Evolutionary conservation across 2,113 vertebrate species (phyloP).

Genomic region (Sinocyclocheilus grahami): DNA sequence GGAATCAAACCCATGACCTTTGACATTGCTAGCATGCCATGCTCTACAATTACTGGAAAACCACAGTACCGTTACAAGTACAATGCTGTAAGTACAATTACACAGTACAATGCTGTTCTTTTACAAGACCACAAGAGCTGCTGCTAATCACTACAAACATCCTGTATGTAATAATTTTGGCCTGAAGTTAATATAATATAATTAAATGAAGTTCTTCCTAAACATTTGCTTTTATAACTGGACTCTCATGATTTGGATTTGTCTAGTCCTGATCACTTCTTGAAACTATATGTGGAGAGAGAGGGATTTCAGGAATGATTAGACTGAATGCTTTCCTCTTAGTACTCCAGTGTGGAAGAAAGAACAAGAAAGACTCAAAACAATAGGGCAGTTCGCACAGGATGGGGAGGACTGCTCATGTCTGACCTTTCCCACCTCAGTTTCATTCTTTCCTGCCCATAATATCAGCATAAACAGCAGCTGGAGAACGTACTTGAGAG

Average conservation of each 20-base stretch:
- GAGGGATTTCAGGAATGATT: conserved; percentile 32
- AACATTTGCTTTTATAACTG: not conserved
- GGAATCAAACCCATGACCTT: not conserved
- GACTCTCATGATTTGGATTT: not conserved
- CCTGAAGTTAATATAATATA: not conserved
- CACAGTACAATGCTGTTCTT: too few relatives aligned
- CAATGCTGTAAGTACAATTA: too few relatives aligned
- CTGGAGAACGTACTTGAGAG: conserved; percentile 76
- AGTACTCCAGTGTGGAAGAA: not conserved
- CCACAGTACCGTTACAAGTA: not conserved
- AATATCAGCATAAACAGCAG: conserved; percentile 35
- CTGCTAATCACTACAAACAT: not conserved
- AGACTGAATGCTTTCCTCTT: not conserved
- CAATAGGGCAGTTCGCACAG: conserved; percentile 39
- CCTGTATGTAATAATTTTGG: not conserved
- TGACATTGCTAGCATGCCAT: not conserved
- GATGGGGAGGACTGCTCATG: conserved; percentile 13
- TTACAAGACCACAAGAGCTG: not conserved
- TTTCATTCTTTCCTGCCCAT: not conserved
- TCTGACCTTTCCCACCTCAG: conserved; percentile 20
- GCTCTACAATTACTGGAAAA: not conserved
- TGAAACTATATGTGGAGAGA: not conserved
- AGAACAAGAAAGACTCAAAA: conserved; percentile 3
- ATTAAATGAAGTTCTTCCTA: not conserved
- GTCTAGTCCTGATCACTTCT: not conserved